These are phyloP conservation scores for Ochlodes sylvanus DNA, from an alignment of 2,888 invertebrate genomes.

Conservation along the genomic window DNA sequence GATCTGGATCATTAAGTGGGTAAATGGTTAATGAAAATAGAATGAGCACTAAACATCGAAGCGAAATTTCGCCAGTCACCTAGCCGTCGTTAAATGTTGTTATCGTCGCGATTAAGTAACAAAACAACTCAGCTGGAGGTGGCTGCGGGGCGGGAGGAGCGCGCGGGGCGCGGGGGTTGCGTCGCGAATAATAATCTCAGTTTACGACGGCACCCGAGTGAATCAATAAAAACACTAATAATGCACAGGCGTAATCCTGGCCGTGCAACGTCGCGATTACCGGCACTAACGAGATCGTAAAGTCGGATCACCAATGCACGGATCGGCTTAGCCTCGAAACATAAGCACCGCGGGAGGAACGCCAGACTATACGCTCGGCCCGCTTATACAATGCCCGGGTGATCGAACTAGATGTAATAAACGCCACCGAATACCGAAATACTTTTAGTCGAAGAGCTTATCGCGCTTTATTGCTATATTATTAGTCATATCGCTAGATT, in stretches of 20 bases:
- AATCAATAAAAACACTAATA: slow-evolving; percentile 86
- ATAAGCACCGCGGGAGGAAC: slow-evolving; percentile 40
- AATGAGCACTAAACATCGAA: slow-evolving; percentile 85
- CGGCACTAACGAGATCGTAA: slow-evolving; percentile 84
- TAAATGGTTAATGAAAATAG: slow-evolving; percentile 85
- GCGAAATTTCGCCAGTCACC: slow-evolving; percentile 85
- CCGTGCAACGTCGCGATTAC: slow-evolving; percentile 80
- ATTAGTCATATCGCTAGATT: slow-evolving; percentile 19
- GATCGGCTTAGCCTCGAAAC: slow-evolving; percentile 70
- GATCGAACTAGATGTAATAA: slow-evolving; percentile 22
- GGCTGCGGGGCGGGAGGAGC: slow-evolving; percentile 49
- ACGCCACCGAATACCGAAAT: slow-evolving; percentile 27
- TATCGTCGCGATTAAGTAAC: slow-evolving; percentile 85
- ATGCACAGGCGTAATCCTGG: slow-evolving; percentile 83
- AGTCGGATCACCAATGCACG: slow-evolving; percentile 80
- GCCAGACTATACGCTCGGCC: slow-evolving; percentile 7
- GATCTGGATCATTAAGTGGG: slow-evolving; percentile 84
- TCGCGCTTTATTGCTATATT: slow-evolving; percentile 29
- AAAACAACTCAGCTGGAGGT: slow-evolving; percentile 77
- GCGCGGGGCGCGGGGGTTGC: slow-evolving; percentile 57
- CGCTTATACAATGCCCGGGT: background rate
- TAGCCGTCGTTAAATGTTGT: slow-evolving; percentile 84
- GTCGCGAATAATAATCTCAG: slow-evolving; percentile 84
- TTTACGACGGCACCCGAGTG: slow-evolving; percentile 84
- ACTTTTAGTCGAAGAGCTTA: slow-evolving; percentile 26